Conservation (phyloP, 2,113 vertebrate species). For the Clarias magur region DNA sequence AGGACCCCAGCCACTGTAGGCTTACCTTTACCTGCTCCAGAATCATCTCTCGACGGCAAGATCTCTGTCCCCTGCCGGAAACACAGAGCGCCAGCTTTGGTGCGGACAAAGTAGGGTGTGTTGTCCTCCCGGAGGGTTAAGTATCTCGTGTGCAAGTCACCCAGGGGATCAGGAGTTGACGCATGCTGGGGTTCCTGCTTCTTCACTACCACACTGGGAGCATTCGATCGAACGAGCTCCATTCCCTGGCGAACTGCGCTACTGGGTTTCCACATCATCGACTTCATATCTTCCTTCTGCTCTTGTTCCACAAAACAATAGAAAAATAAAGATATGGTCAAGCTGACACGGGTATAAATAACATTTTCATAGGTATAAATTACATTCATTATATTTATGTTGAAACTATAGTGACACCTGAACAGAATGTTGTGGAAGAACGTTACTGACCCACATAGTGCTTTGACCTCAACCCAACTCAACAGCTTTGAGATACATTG, state of each 20-base stretch:
- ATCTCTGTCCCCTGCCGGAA: slow-evolving; percentile 90
- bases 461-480: neutral
- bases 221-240: slow-evolving; percentile 14
- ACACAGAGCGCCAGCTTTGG: slow-evolving; percentile 90
- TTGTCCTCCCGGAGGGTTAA: slow-evolving; percentile 82
- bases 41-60: slow-evolving; percentile 74
- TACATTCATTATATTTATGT: neutral
- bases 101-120: slow-evolving; percentile 84
- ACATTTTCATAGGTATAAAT: neutral
- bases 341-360: neutral
- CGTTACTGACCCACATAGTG: no score
- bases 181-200: neutral
- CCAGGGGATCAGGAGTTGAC: slow-evolving; percentile 55
- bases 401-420: neutral
- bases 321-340: neutral
- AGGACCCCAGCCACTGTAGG: slow-evolving; percentile 50
- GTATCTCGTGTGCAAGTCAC: slow-evolving; percentile 76
- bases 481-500: neutral
- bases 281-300: slow-evolving; percentile 46
- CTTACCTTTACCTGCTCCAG: slow-evolving; percentile 47
- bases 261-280: slow-evolving; percentile 48
- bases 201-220: neutral
- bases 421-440: neutral
- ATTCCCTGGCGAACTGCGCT: slow-evolving; percentile 28
- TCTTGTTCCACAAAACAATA: slow-evolving; percentile 30